Conservation (phyloP, 2,113 vertebrate genomes). For the Solenodon paradoxus region DNA sequence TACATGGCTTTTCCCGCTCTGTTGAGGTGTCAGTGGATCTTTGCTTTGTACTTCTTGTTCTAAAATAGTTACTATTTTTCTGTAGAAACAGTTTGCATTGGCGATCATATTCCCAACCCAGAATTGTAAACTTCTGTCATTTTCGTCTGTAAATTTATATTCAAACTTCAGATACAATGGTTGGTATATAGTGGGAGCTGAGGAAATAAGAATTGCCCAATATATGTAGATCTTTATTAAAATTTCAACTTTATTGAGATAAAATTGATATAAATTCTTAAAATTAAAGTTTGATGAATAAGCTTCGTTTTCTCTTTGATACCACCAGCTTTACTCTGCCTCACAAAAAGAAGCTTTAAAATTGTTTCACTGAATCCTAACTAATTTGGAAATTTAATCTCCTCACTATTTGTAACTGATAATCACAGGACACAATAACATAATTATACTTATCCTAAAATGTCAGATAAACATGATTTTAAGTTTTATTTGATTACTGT, state of each 20-base stretch:
- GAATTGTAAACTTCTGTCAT: not conserved
- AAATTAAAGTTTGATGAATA: not conserved
- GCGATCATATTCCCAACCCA: not conserved
- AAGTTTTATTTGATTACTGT: not conserved
- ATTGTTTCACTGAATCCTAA: not conserved
- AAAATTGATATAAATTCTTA: not conserved
- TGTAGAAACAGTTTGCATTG: not conserved
- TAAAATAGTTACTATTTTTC: not conserved
- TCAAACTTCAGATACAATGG: not conserved
- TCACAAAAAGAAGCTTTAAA: not conserved
- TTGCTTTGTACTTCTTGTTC: not conserved
- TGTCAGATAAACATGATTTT: not conserved
- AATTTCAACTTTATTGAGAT: not conserved
- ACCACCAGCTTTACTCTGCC: not conserved
- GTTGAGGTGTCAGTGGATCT: not conserved
- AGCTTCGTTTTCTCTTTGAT: not conserved
- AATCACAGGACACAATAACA: not conserved
- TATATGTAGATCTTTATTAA: not conserved
- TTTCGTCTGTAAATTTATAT: not conserved
- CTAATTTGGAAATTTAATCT: not conserved
- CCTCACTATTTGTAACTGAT: not conserved
- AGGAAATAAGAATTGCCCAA: not conserved
- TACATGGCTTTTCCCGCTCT: not conserved
- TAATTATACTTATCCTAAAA: constrained; percentile 17
- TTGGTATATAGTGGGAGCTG: not conserved